These are phyloP conservation scores for Chelonia mydas DNA, from an alignment of 2,797 vertebrate genomes.

Conservation along the genomic window DNA sequence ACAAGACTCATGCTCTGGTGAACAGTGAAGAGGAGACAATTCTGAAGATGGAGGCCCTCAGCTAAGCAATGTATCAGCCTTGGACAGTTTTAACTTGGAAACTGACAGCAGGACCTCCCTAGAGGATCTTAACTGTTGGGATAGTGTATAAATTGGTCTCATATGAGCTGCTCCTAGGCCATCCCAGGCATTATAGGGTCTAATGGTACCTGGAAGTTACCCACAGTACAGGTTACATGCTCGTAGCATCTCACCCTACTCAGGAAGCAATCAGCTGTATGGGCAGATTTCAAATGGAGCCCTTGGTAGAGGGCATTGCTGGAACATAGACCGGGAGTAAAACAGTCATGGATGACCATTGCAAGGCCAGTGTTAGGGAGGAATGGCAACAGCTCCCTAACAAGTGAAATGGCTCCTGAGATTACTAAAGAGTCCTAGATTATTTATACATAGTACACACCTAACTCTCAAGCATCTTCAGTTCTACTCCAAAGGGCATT, in stretches of 20 bases:
- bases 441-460: not conserved
- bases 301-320: not conserved
- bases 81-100: not conserved
- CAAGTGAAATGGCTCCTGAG: fast-evolving
- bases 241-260: not conserved
- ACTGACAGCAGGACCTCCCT: not conserved
- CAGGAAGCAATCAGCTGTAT: not conserved
- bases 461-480: not conserved
- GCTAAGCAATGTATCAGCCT: not conserved
- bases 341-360: not conserved
- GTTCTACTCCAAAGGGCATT: not conserved
- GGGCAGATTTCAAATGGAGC: not conserved
- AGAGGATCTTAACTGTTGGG: not conserved
- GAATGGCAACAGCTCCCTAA: not conserved
- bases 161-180: not conserved
- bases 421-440: not conserved
- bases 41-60: too few relatives aligned
- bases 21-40: not conserved
- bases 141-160: not conserved
- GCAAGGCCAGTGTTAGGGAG: not conserved
- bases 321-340: not conserved
- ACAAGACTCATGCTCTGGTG: not conserved
- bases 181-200: not conserved
- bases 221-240: not conserved
- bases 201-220: not conserved